Base-by-base conservation (phyloP, 2,113 vertebrate species). In the Mustelus asterias region DNA sequence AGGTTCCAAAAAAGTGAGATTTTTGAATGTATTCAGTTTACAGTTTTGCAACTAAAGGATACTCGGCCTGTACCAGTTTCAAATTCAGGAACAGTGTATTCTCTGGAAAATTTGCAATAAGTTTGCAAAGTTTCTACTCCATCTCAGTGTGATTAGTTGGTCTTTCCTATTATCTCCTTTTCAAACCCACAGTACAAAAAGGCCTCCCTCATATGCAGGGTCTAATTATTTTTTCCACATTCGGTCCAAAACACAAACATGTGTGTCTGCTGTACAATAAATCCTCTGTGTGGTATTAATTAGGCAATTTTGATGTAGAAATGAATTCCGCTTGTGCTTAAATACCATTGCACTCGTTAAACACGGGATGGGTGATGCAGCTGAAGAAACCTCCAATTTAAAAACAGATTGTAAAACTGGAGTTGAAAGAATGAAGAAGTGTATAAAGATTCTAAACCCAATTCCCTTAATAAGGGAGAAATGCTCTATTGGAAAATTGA, bases 101-200 rank as follows among this genome's bases (percentile, higher is more conserved):
- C 58, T 65, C 13, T 63, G 89, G 89, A 92, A 92, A 92, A 2
- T 92, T 22, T 65, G 58, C 33, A 92, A 92, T 92, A 11, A 92
- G 20, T n/a, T 90, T 90, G 58, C 88, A 90, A 63, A 90, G 33
- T 93, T 93, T 93, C n/a, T 37, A n/a, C n/a, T 93, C 33, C 7
- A 67, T 67, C 33, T 93, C 60, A 67, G 65, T 93, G 60, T 7
- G 14, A 67, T 65, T 92, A 92, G n/a, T 90, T 65, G 18, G 60
- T 37, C 33, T 37, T 65, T 93, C 89, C n/a, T 22, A 67, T 93
- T 65, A 93, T 41, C 89, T 65, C 18, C 89, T 65, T 65, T 60
- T 67, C 89, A 93, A 93, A 93, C 60, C 4, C 29, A 63, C 33
- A 92, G 58, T 11, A 24, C 44, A 54, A 88, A 48, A 88, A 88